These are phyloP conservation scores for Patella pellucida DNA, from an alignment of 2,888 invertebrate species.

Conservation along the genomic window DNA sequence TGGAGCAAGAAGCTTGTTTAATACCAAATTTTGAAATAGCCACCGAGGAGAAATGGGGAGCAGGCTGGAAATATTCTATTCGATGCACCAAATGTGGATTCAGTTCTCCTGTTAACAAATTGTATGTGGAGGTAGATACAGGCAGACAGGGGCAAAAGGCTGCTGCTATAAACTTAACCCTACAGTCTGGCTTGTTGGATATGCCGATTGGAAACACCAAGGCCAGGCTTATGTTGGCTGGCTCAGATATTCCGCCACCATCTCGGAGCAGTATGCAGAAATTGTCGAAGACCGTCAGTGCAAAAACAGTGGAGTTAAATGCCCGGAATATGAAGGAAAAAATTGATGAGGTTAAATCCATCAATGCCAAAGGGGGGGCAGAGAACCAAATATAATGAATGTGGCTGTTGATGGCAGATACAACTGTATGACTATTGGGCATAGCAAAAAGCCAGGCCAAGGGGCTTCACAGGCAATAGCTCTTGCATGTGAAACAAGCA, in stretches of 20 bases:
- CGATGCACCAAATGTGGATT: background rate
- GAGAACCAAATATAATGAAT: background rate
- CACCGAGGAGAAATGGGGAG: slow-evolving; percentile 2
- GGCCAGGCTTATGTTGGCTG: background rate
- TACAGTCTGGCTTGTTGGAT: background rate
- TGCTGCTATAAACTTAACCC: background rate
- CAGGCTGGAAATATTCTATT: background rate
- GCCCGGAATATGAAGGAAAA: background rate
- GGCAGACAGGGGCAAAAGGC: background rate
- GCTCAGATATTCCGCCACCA: background rate
- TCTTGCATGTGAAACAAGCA: slow-evolving; percentile 8
- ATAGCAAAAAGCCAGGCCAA: background rate
- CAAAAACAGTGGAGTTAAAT: background rate
- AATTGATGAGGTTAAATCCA: background rate
- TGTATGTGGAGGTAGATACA: background rate
- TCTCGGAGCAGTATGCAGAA: background rate
- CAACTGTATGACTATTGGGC: background rate
- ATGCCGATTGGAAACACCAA: background rate
- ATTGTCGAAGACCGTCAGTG: background rate
- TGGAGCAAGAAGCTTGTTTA: background rate
- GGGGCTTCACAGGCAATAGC: slow-evolving; percentile 12
- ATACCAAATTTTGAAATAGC: background rate
- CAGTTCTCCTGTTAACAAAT: background rate
- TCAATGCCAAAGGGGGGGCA: background rate
- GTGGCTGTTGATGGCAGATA: background rate